Evolutionary conservation across 2,888 invertebrate species (phyloP).

Genomic region (Drosophila dives): DNA sequence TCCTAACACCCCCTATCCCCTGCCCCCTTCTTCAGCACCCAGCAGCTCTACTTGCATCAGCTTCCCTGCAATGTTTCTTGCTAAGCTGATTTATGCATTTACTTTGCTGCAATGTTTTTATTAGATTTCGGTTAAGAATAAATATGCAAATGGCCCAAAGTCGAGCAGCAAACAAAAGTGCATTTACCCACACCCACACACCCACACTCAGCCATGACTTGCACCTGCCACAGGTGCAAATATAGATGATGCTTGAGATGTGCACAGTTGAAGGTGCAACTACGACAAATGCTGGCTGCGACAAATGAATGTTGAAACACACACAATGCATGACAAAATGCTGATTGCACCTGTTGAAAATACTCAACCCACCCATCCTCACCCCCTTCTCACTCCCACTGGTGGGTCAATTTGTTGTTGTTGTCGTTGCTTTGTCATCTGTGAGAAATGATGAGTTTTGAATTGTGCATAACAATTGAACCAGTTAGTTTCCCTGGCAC

Average conservation of each 20-base stretch:
- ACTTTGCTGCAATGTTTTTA: slow-evolving; percentile 60
- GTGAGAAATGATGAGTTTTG: slow-evolving; percentile 15
- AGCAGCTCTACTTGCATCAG: background rate
- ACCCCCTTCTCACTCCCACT: too few relatives aligned
- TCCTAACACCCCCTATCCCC: background rate
- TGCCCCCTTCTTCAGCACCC: background rate
- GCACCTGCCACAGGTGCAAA: slow-evolving; percentile 9
- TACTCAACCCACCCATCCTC: background rate
- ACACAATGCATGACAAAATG: slow-evolving; percentile 58
- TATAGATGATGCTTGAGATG: background rate
- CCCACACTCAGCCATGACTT: background rate
- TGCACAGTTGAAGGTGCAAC: background rate
- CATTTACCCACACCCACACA: background rate
- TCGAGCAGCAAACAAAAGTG: slow-evolving; percentile 24
- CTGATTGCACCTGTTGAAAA: slow-evolving; percentile 50
- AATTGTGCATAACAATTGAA: slow-evolving; percentile 15
- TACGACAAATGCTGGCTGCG: slow-evolving; percentile 22
- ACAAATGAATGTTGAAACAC: slow-evolving; percentile 49
- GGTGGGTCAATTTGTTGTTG: slow-evolving; percentile 16
- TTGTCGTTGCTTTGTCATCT: slow-evolving; percentile 43
- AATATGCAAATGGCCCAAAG: slow-evolving; percentile 52
- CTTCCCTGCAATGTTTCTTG: background rate
- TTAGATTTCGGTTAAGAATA: slow-evolving; percentile 66
- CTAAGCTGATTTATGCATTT: slow-evolving; percentile 17
- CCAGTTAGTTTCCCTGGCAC: background rate